These are phyloP conservation scores for Zaprionus lachaisei DNA, from an alignment of 1,140 invertebrate genomes.

Conservation along the genomic window DNA sequence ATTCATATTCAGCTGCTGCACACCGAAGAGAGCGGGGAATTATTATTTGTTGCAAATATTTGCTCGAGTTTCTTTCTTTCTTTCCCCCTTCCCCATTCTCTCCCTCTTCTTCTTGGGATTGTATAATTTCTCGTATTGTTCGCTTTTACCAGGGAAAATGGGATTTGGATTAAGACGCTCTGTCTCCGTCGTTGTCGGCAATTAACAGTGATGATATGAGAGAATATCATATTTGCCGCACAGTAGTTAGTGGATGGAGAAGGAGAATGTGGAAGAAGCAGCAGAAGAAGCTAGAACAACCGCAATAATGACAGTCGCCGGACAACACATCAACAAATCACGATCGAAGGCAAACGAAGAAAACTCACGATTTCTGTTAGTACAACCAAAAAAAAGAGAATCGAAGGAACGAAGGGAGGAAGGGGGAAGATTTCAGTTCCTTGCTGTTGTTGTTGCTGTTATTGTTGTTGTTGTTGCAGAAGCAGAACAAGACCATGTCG, in stretches of 20 bases:
- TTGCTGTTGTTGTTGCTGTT: neutral
- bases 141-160: constrained; percentile 30
- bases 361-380: constrained; percentile 69
- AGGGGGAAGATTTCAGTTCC: neutral
- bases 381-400: constrained; percentile 11
- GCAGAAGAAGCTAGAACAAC: constrained; percentile 34
- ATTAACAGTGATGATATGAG: constrained; percentile 72
- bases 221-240: constrained; percentile 30
- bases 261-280: neutral
- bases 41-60: constrained; percentile 74
- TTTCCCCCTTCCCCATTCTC: constrained; percentile 3
- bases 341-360: constrained; percentile 49
- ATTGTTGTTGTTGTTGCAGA: neutral
- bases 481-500: constrained; percentile 27
- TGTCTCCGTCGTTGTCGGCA: constrained; percentile 38
- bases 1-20: constrained; percentile 40
- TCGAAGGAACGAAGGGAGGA: neutral
- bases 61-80: constrained; percentile 41
- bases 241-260: neutral
- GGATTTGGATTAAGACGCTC: constrained; percentile 45
- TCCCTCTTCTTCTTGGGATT: constrained; percentile 19
- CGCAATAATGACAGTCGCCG: constrained; percentile 68
- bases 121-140: constrained; percentile 26
- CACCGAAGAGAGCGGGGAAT: neutral
- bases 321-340: constrained; percentile 76